These are phyloP conservation scores for Nematostella vectensis DNA, from an alignment of 92 coral and sea anemone genomes.

Conservation along the genomic window DNA sequence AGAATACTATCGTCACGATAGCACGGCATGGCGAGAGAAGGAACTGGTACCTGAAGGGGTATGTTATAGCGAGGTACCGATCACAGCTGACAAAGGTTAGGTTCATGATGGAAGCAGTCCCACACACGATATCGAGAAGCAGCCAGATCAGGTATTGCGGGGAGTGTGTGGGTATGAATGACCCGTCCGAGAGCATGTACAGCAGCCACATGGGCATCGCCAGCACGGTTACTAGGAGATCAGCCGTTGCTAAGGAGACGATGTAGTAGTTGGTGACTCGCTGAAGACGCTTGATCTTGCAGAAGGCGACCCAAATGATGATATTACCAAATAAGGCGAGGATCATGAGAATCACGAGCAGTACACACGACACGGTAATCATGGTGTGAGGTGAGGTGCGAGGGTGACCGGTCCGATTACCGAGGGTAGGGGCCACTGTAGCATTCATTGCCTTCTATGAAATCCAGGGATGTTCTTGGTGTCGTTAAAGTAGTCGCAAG, in stretches of 20 bases:
- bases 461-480: too few species aligned
- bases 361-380: constrained; percentile 1
- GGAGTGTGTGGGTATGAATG: neutral
- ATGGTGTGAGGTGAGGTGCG: neutral
- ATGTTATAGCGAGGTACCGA: constrained; percentile 20
- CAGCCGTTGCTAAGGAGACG: constrained; percentile 39
- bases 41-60: constrained; percentile 19
- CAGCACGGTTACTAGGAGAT: constrained; percentile 17
- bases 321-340: constrained; percentile 25
- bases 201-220: constrained; percentile 30
- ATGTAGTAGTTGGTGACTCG: constrained; percentile 33
- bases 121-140: constrained; percentile 22
- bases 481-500: too few species aligned
- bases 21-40: constrained; percentile 19
- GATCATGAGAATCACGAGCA: constrained; percentile 7
- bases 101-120: constrained; percentile 27
- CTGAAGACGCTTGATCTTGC: constrained; percentile 25
- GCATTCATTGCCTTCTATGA: too few species aligned
- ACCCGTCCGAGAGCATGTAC: constrained; percentile 5
- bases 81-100: constrained; percentile 28
- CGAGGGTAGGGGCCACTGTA: too few species aligned
- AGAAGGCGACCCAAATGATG: constrained; percentile 25
- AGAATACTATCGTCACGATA: constrained; percentile 17
- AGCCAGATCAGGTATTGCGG: constrained; percentile 8
- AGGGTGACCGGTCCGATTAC: neutral